Conservation (phyloP, 2,888 invertebrate species). For the Thymelicus lineola region DNA sequence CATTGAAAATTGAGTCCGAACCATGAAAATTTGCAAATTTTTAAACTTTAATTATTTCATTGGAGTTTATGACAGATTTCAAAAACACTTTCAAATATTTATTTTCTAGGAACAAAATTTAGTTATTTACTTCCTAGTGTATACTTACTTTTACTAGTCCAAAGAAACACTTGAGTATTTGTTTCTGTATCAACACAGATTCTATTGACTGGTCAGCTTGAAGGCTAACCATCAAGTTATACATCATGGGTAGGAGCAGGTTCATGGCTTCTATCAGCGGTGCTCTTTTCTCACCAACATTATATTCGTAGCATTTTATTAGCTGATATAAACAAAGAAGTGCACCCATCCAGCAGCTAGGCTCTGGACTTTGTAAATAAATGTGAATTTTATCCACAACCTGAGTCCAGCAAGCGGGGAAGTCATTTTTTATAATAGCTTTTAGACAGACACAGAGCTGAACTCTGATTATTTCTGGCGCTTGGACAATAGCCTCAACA, state of each 20-base stretch:
- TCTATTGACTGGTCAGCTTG: conserved; percentile 94
- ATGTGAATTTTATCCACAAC: conserved; percentile 98
- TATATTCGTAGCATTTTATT: conserved; percentile 97
- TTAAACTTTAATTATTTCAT: too few relatives aligned
- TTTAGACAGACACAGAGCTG: conserved; percentile 97
- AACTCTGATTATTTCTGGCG: conserved; percentile 95
- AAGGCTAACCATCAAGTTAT: conserved; percentile 92
- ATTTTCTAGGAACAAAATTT: too few relatives aligned
- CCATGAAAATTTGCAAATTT: too few relatives aligned
- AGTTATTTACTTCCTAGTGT: neutral
- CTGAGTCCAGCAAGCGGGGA: conserved; percentile 97
- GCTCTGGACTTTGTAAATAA: conserved; percentile 96
- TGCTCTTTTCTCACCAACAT: conserved; percentile 93
- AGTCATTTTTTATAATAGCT: conserved; percentile 97
- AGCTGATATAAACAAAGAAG: conserved; percentile 96
- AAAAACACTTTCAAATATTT: too few relatives aligned
- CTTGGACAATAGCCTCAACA: conserved; percentile 97
- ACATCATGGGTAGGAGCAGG: conserved; percentile 95
- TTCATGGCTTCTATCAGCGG: conserved; percentile 98
- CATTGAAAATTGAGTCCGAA: too few relatives aligned
- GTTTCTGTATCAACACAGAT: conserved; percentile 96
- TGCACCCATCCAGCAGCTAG: conserved; percentile 95
- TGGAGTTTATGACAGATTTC: too few relatives aligned
- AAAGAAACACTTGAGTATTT: conserved; percentile 95
- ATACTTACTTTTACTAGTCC: conserved; percentile 92